Percentiles rank a stretch among this genome's conserved stretches.
Conservation (phyloP, 2,113 vertebrate species). For the Rissa tridactyla region DNA sequence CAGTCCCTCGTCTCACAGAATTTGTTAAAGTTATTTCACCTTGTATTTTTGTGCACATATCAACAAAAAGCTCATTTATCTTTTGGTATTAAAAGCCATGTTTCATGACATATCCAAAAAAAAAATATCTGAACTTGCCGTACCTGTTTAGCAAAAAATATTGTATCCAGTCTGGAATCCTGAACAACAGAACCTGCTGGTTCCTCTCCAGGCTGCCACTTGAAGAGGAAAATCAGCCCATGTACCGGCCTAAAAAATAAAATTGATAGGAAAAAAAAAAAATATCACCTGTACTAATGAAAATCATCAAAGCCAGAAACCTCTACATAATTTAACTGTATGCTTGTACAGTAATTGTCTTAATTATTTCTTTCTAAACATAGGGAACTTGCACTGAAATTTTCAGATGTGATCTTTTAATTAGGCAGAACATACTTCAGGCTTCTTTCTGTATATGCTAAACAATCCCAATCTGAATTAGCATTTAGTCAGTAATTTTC, state of each 20-base stretch:
- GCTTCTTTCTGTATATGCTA: neutral
- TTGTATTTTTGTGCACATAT: neutral
- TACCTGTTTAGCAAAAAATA: constrained; percentile 99
- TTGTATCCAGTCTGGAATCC: constrained; percentile 94
- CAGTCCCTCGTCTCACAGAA: neutral
- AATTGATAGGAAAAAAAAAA: neutral
- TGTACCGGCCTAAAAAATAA: constrained; percentile 90
- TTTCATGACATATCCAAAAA: neutral
- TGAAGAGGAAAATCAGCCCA: constrained; percentile 97
- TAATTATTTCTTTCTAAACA: neutral
- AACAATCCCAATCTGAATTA: neutral
- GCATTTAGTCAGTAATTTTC: neutral
- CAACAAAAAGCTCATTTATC: neutral
- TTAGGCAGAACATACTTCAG: neutral
- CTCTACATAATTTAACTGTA: neutral
- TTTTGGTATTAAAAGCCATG: neutral
- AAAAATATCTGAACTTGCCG: neutral
- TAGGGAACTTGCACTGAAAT: neutral
- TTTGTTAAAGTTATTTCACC: neutral
- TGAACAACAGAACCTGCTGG: constrained; percentile 96
- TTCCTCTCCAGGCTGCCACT: constrained; percentile 99
- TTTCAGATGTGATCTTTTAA: neutral
- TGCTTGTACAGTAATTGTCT: neutral
- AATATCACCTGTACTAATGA: neutral
- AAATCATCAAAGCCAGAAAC: neutral